Evolutionary conservation across 1,140 invertebrate species (phyloP), one percentile per base, ranked within the genome.

Genomic region (Manduca sexta): DNA sequence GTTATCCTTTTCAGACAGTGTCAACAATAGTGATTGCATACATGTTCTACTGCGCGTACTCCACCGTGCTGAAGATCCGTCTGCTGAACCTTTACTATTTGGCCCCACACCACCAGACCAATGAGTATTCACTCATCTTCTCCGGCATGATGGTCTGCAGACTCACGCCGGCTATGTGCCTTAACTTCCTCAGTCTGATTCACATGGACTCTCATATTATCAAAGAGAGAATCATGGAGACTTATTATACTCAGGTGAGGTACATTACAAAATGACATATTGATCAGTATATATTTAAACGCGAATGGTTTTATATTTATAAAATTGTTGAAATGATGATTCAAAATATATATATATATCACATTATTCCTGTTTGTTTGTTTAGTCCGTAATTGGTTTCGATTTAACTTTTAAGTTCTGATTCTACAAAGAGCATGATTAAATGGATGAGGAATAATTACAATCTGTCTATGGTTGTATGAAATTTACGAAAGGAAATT

Each of bases 181-280:
- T 99, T 4, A 99, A 99, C 84, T 99, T 99, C 74, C 89, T 99
- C 10, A 96, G 97, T 30, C 87, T 99, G 4, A 97, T 99, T 64
- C 98, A 99, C 69, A 95, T 99, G 91, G 98, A 99, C 80, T 98
- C 95, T 15, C 97, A 99, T 70, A 92, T 99, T 30, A 97, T 97
- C 33, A 92, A 95, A 60, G 90, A 91, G 40, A 89, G 89, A 47
- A 88, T 93, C 10, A 82, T 92, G 61, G 95, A 97, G 84, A 97
- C 96, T 1, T 90, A 93, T 64, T 97, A 97, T 65, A 98, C 96
- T 0, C 91, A 94, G 87, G 95, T 96, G 80, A 64, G 52, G 38
- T 52, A 31, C 61, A 18, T 48, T 75, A n/a, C n/a, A n/a, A n/a
- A n/a, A n/a, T n/a, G n/a, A n/a, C n/a, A n/a, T n/a, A n/a, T n/a